phyloP scores from a whole-genome alignment of 2,888 invertebrate species.

The Eupeodes luniger region DNA sequence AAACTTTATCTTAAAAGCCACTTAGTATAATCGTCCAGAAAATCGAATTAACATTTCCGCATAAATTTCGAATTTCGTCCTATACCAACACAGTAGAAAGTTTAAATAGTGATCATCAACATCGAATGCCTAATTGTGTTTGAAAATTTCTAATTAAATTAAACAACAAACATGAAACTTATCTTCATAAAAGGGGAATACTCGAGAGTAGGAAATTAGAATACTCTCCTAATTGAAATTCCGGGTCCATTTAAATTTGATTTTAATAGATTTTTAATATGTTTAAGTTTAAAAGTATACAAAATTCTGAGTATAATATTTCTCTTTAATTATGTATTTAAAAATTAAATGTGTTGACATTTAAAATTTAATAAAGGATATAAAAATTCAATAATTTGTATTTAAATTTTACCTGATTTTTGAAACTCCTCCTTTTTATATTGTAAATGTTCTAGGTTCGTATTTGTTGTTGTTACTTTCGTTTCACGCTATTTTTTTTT shows the following conservation, averaged over 20 bases:
- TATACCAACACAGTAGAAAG: too few relatives aligned
- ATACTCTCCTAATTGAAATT: neutral
- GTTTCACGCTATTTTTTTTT: neutral
- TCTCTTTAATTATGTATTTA: neutral
- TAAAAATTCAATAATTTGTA: neutral
- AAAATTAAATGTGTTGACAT: neutral
- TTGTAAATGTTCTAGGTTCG: neutral
- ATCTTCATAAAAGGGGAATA: neutral
- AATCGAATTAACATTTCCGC: neutral
- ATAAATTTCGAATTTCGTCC: too few relatives aligned
- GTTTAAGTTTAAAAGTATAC: neutral
- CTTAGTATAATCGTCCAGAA: constrained; percentile 4
- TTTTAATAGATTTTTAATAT: neutral
- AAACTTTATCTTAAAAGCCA: neutral
- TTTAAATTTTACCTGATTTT: constrained; percentile 11
- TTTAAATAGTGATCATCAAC: constrained; percentile 1
- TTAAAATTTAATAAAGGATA: neutral
- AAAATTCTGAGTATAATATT: neutral
- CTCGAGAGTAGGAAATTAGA: neutral
- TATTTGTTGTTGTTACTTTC: neutral
- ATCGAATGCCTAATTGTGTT: neutral
- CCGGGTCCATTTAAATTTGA: neutral
- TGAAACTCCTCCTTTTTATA: constrained; percentile 10
- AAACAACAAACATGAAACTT: neutral
- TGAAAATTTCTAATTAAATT: neutral